Conservation (phyloP, 2,797 vertebrate genomes). For the Eulemur coronatus region DNA sequence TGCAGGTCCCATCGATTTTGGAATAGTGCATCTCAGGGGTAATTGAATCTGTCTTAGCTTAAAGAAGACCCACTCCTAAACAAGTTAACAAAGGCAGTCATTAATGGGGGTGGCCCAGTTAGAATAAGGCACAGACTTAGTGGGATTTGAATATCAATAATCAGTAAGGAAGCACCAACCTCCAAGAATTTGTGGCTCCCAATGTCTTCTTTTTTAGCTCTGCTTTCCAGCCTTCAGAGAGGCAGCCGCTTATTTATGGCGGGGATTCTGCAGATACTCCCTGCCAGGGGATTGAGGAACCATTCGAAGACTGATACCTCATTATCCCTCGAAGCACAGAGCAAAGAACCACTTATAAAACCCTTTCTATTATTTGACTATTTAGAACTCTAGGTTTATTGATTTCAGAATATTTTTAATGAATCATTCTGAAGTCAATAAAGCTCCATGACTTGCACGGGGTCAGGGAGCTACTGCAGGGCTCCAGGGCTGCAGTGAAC, state of each 20-base stretch:
- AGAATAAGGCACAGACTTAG: constrained; percentile 43
- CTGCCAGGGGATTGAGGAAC: constrained; percentile 65
- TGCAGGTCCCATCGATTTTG: constrained; percentile 44
- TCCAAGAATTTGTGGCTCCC: not conserved
- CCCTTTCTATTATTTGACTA: constrained; percentile 73
- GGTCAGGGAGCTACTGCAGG: constrained; percentile 40
- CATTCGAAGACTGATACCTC: constrained; percentile 50
- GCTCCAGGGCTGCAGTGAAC: not conserved
- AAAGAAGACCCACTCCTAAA: constrained; percentile 64
- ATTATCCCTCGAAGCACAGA: constrained; percentile 58
- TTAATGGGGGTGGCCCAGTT: constrained; percentile 50
- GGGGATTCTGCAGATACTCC: constrained; percentile 65
- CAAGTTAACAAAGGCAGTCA: constrained; percentile 59
- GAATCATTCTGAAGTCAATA: constrained; percentile 59
- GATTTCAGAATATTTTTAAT: constrained; percentile 78
- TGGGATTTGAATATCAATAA: constrained; percentile 68
- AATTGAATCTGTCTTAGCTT: constrained; percentile 49
- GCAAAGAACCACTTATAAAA: constrained; percentile 62
- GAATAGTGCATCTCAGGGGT: constrained; percentile 44
- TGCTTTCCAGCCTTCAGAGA: constrained; percentile 47
- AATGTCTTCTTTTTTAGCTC: constrained; percentile 40
- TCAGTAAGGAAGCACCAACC: not conserved
- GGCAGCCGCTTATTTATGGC: constrained; percentile 14
- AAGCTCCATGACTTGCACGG: constrained; percentile 50
- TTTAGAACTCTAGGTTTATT: constrained; percentile 71